Conservation (phyloP, 2,888 invertebrate genomes). For the Pristionchus exspectatus region DNA sequence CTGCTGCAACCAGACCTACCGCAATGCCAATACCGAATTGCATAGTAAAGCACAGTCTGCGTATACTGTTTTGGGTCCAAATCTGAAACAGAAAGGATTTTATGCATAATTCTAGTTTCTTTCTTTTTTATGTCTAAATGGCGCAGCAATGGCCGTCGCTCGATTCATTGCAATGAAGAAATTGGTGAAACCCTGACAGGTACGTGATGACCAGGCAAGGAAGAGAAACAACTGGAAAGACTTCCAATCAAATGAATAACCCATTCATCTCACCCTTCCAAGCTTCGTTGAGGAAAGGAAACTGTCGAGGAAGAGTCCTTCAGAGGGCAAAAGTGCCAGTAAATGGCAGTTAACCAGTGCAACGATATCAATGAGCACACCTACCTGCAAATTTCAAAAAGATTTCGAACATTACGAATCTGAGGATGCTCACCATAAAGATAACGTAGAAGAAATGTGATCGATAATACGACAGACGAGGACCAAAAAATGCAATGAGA, state of each 20-base stretch:
- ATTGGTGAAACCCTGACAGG: neutral
- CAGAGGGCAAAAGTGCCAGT: neutral
- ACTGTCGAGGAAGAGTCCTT: neutral
- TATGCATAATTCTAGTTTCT: neutral
- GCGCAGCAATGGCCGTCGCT: neutral
- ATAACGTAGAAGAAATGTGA: neutral
- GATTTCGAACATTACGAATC: neutral
- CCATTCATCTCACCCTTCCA: neutral
- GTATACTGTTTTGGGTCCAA: neutral
- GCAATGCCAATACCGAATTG: neutral
- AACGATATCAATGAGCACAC: neutral
- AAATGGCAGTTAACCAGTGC: neutral
- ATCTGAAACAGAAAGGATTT: neutral
- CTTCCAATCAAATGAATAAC: neutral
- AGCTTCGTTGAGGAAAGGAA: neutral
- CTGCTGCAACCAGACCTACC: neutral
- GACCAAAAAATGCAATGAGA: neutral
- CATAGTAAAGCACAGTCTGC: neutral
- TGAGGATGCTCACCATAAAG: neutral
- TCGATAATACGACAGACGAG: neutral
- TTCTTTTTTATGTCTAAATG: neutral
- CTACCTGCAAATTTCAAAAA: constrained; percentile 1
- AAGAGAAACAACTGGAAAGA: neutral
- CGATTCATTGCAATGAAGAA: neutral
- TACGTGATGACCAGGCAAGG: neutral